These are phyloP conservation scores for Parascotia fuliginaria DNA, from an alignment of 2,888 invertebrate species.

Conservation along the genomic window DNA sequence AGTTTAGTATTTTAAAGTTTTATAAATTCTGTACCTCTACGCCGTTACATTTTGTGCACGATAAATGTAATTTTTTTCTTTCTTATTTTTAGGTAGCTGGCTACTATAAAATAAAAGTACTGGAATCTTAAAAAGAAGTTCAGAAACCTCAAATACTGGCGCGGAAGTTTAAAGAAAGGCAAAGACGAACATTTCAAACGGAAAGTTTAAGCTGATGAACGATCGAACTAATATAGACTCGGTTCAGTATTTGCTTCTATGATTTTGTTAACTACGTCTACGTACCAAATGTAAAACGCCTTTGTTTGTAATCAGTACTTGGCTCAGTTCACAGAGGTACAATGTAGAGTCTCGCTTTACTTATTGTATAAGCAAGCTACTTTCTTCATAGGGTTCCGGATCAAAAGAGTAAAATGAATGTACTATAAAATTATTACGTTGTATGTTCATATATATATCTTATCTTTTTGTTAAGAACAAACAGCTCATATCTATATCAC, in stretches of 20 bases:
- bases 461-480: too few relatives aligned
- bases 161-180: slow-evolving; percentile 73
- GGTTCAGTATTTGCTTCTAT: slow-evolving; percentile 56
- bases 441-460: too few relatives aligned
- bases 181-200: slow-evolving; percentile 65
- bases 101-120: slow-evolving; percentile 64
- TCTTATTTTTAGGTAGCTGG: too few relatives aligned
- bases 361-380: neutral
- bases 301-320: slow-evolving; percentile 33
- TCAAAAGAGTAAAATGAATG: too few relatives aligned
- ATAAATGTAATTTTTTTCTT: too few relatives aligned
- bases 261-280: slow-evolving; percentile 55
- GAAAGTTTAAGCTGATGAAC: slow-evolving; percentile 66
- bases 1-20: too few relatives aligned
- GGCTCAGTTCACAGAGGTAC: slow-evolving; percentile 8
- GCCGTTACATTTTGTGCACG: too few relatives aligned
- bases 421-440: too few relatives aligned
- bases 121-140: slow-evolving; percentile 64
- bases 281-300: slow-evolving; percentile 37
- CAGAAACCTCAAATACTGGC: slow-evolving; percentile 73
- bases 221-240: slow-evolving; percentile 64
- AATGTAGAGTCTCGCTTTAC: neutral
- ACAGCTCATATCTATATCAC: too few relatives aligned
- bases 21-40: too few relatives aligned
- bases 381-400: too few relatives aligned